Conservation (phyloP, 2,888 invertebrate genomes). For the Leptopilina drosophilae region DNA sequence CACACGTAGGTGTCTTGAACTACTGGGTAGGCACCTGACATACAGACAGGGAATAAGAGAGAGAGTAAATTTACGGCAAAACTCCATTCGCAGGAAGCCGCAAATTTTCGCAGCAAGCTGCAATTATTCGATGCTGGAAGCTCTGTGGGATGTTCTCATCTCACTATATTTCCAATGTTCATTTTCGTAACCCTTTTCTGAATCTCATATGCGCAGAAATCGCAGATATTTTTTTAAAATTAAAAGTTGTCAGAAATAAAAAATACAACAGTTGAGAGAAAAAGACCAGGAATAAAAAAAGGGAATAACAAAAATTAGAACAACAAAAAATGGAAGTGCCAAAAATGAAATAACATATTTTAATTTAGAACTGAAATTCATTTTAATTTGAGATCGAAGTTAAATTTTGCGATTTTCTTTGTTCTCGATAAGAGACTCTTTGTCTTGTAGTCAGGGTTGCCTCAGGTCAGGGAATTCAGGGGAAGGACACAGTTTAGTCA, state of each 20-base stretch:
- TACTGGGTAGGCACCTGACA: slow-evolving; percentile 36
- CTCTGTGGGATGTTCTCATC: slow-evolving; percentile 42
- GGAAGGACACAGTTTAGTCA: too few species aligned
- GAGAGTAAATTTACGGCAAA: slow-evolving; percentile 53
- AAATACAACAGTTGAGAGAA: too few species aligned
- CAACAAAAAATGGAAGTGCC: too few species aligned
- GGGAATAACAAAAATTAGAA: too few species aligned
- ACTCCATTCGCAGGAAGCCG: slow-evolving; percentile 55
- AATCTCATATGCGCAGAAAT: background rate
- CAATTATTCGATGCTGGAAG: slow-evolving; percentile 52
- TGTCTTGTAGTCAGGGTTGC: too few species aligned
- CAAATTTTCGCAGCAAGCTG: slow-evolving; percentile 58
- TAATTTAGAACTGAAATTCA: too few species aligned
- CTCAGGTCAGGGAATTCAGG: too few species aligned
- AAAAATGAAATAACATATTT: too few species aligned
- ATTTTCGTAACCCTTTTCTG: slow-evolving; percentile 20
- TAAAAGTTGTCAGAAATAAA: background rate
- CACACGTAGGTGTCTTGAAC: slow-evolving; percentile 22
- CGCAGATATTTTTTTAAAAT: background rate
- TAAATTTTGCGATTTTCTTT: too few species aligned
- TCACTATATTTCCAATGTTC: slow-evolving; percentile 17
- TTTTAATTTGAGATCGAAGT: too few species aligned
- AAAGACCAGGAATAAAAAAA: too few species aligned
- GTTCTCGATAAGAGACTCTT: too few species aligned
- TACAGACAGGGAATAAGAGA: slow-evolving; percentile 39